These are phyloP conservation scores for Corythaeola cristata DNA, from an alignment of 2,113 vertebrate species.

Conservation along the genomic window DNA sequence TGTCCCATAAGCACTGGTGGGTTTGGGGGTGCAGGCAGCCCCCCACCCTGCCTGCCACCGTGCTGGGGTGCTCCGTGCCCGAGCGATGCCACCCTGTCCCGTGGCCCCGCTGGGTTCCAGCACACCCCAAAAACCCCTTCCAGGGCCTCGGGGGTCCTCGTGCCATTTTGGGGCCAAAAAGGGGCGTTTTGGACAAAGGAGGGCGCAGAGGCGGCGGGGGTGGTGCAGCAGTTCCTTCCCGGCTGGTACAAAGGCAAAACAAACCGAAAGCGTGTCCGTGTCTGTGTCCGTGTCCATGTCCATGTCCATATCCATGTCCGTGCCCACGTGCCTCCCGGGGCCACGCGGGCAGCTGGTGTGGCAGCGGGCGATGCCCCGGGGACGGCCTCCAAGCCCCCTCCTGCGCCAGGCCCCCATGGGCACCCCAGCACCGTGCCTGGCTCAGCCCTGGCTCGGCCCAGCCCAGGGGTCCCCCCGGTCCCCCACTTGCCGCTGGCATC, in stretches of 20 bases:
- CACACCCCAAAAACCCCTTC: background rate
- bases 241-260: constrained; percentile 62
- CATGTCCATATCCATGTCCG: background rate
- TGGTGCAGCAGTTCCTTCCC: constrained; percentile 70
- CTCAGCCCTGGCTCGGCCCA: background rate
- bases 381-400: background rate
- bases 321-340: background rate
- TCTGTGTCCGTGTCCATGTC: background rate
- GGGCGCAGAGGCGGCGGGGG: background rate
- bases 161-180: background rate
- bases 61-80: fast-evolving
- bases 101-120: fast-evolving
- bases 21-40: background rate
- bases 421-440: background rate
- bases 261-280: constrained; percentile 47
- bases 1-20: fast-evolving
- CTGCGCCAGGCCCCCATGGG: background rate
- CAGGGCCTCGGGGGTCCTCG: background rate
- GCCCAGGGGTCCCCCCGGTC: background rate
- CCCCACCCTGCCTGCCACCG: fast-evolving
- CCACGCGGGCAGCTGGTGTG: background rate
- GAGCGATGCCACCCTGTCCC: background rate
- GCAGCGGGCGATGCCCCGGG: background rate
- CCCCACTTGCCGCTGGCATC: background rate
- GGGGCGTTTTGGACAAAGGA: constrained; percentile 8